Conservation (phyloP, 92 coral and sea anemone genomes). For the Porites lobata region DNA sequence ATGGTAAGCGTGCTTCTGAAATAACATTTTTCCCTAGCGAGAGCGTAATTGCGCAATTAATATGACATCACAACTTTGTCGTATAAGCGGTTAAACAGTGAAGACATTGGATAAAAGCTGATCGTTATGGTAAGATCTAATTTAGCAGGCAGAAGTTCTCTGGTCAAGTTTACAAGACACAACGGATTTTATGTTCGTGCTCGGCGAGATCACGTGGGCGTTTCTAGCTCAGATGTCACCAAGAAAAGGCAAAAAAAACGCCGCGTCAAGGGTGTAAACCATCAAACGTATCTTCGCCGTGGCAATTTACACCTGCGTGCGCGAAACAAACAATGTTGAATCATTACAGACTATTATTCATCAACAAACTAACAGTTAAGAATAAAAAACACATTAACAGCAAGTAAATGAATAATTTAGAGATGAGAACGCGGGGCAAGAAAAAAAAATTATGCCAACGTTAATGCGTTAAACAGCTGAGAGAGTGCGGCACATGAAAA, state of each 20-base stretch:
- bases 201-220: neutral
- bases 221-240: slow-evolving; percentile 9
- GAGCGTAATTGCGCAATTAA: slow-evolving; percentile 32
- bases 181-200: slow-evolving; percentile 14
- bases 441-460: slow-evolving; percentile 24
- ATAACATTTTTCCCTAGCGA: neutral
- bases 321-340: neutral
- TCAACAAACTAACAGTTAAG: slow-evolving; percentile 45
- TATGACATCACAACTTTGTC: slow-evolving; percentile 9
- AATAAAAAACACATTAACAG: slow-evolving; percentile 74
- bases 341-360: slow-evolving; percentile 22
- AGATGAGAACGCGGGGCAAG: slow-evolving; percentile 37
- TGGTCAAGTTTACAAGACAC: neutral
- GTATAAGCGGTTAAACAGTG: neutral
- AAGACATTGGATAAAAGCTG: slow-evolving; percentile 3
- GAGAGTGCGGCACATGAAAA: slow-evolving; percentile 86
- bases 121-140: neutral
- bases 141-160: neutral
- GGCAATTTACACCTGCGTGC: slow-evolving; percentile 19
- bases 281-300: neutral
- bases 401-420: slow-evolving; percentile 54
- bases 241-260: neutral
- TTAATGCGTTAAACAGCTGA: slow-evolving; percentile 91
- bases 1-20: neutral
- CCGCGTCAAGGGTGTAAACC: neutral